Conservation (phyloP, 2,113 vertebrate genomes). For the Tachysurus fulvidraco region DNA sequence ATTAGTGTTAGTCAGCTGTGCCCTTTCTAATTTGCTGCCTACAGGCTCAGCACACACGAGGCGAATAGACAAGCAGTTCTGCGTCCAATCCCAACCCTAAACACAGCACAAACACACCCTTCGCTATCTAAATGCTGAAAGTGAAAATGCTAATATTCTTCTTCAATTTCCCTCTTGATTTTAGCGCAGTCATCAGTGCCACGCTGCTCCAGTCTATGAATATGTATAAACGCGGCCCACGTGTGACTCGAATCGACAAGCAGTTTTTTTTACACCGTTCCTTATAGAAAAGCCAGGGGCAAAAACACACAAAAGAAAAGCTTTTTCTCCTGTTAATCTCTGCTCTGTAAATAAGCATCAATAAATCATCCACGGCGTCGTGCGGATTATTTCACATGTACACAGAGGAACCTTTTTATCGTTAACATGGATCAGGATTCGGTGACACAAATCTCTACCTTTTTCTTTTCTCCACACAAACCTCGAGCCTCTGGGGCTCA, state of each 20-base stretch:
- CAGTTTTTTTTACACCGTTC: background rate
- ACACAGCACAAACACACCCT: slow-evolving; percentile 28
- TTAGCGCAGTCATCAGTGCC: slow-evolving; percentile 37
- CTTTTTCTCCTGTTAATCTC: background rate
- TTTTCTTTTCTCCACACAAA: background rate
- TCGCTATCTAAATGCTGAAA: slow-evolving; percentile 45
- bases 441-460: background rate
- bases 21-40: slow-evolving; percentile 42
- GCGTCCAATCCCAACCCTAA: slow-evolving; percentile 2
- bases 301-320: background rate
- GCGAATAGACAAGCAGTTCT: slow-evolving; percentile 48
- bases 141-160: slow-evolving; percentile 47
- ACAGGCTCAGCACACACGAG: slow-evolving; percentile 36
- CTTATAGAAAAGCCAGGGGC: background rate
- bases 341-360: slow-evolving; percentile 15
- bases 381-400: slow-evolving; percentile 17
- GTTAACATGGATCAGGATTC: slow-evolving; percentile 31
- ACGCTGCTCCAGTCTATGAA: slow-evolving; percentile 28
- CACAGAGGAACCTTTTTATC: background rate
- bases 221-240: background rate
- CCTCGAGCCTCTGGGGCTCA: slow-evolving; percentile 27
- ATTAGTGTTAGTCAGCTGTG: slow-evolving; percentile 50
- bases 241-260: slow-evolving; percentile 24
- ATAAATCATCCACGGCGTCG: slow-evolving; percentile 19
- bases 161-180: slow-evolving; percentile 43